Evolutionary conservation across 2,888 invertebrate species (phyloP), one percentile per base, ranked within the genome.

Genomic region (Cantharis lateralis): DNA sequence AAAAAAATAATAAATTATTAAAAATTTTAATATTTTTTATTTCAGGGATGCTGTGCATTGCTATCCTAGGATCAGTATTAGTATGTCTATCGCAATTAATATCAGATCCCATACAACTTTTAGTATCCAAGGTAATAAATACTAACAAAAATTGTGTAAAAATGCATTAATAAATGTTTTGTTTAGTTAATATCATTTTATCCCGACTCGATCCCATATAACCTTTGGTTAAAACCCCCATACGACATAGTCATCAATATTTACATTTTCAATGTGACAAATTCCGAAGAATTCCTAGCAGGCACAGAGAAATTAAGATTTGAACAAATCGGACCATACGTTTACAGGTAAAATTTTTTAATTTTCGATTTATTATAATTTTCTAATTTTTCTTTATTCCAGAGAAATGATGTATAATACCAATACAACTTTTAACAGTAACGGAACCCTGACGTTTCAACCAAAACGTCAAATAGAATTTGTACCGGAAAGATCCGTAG

Each of bases 251-350:
- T 90, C 79, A 85, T 95, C 5, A 91, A 91, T 48, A 90, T 93
- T 0, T 95, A 92, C 84, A 88, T 95, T 75, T 96, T 95, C 87
- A 96, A 96, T 84, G 91, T 96, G 71, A 95, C 95, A n/a, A 96
- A 96, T 85, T 87, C 91, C 1, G 91, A 92, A 10, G 90, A 90
- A 68, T 96, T 95, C 87, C 85, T 93, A 32, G 88, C 88, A 0
- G 94, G 94, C 0, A 86, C 89, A 70, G 93, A 89, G 72, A 95
- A 94, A 81, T 87, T 96, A 64, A 92, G 91, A 80, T 81, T 96
- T 3, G 85, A 92, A 70, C 93, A 96, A 89, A 87, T 95, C 16
- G 96, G 96, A 0, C 96, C 96, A 0, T 96, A 95, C 84, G 92
- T 94, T 15, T 97, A 95, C 88, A 93, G 93, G 95, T 95, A 88